These are phyloP conservation scores for Cydia strobilella DNA, from an alignment of 1,140 invertebrate genomes.

Conservation along the genomic window DNA sequence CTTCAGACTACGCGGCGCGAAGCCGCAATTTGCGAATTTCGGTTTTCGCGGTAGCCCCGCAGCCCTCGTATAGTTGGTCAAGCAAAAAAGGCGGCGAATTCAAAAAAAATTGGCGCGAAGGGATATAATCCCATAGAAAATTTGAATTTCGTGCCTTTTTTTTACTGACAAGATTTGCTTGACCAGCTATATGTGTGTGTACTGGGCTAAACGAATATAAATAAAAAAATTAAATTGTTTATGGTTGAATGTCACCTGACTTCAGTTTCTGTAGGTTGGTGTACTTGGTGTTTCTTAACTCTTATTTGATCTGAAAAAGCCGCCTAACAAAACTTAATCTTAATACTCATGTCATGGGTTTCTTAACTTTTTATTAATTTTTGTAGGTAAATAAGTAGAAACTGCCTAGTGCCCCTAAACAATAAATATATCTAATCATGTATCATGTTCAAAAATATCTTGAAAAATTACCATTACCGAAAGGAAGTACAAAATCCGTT, in stretches of 20 bases:
- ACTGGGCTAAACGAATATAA: too few species aligned
- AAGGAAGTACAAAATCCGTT: conserved; percentile 53
- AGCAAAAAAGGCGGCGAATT: too few species aligned
- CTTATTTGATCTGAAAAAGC: conserved; percentile 52
- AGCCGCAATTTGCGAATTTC: too few species aligned
- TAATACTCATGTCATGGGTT: conserved; percentile 28
- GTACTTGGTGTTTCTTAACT: too few species aligned
- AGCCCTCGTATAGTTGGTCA: too few species aligned
- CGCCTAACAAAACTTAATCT: conserved; percentile 39
- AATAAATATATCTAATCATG: conserved; percentile 48
- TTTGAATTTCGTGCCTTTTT: too few species aligned
- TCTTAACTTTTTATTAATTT: conserved; percentile 37
- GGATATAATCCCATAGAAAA: too few species aligned
- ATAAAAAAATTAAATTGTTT: background rate
- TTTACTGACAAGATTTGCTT: too few species aligned
- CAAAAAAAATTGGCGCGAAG: too few species aligned
- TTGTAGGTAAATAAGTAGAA: conserved; percentile 8
- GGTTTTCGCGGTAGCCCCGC: too few species aligned
- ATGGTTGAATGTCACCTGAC: conserved; percentile 65
- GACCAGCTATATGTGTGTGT: too few species aligned
- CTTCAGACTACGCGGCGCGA: too few species aligned
- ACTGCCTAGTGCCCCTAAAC: conserved; percentile 13
- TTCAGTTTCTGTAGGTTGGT: conserved; percentile 62
- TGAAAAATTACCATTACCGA: conserved; percentile 64
- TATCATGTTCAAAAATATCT: conserved; percentile 74